Base-by-base conservation (phyloP, 1,140 invertebrate species). In the Zaprionus africanus region DNA sequence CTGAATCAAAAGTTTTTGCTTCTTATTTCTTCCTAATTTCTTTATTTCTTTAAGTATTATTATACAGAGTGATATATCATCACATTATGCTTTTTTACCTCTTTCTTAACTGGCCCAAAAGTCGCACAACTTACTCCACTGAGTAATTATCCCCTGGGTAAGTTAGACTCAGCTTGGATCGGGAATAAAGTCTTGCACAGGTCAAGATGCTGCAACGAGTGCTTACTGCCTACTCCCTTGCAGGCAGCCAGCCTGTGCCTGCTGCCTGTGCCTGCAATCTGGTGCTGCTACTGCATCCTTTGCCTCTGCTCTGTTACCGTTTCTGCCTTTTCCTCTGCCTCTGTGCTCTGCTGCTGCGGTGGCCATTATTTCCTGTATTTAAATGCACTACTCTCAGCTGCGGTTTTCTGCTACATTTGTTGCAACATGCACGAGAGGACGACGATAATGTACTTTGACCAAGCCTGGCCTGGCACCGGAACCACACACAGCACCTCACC, bases 381-480 rank as follows among this genome's bases (percentile, higher is more conserved):
- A 88, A 88, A 90, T 88, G 84, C 85, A 90, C 85, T 88, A 76
- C 84, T 88, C 85, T 90, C 85, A 72, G 84, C 78, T 88, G 84
- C 78, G 84, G 84, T 88, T 88, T 88, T 90, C 85, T 90, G 84
- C 84, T 85, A 88, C 85, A 88, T 88, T 88, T 90, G 84, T 88
- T 88, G 81, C 84, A 78, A 78, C 85, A 75, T 81, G 78, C 78
- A 78, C 57, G 58, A 81, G 71, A 57, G 41, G 54, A 43, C 61
- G 74, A 81, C 83, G 82, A 88, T 87, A 87, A 87, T 87, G 83
- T 81, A 87, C 83, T 87, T 88, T 87, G 81, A 68, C 75, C 63
- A 88, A 63, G 43, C 62, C 51, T 51, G 53, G 62, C 34, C 61
- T 26, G 17, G 49, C 41, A 17, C 41, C 41, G 41, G 41, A 46